Base-by-base conservation (phyloP, 2,888 invertebrate genomes). In the Neoitamus cyanurus region DNA sequence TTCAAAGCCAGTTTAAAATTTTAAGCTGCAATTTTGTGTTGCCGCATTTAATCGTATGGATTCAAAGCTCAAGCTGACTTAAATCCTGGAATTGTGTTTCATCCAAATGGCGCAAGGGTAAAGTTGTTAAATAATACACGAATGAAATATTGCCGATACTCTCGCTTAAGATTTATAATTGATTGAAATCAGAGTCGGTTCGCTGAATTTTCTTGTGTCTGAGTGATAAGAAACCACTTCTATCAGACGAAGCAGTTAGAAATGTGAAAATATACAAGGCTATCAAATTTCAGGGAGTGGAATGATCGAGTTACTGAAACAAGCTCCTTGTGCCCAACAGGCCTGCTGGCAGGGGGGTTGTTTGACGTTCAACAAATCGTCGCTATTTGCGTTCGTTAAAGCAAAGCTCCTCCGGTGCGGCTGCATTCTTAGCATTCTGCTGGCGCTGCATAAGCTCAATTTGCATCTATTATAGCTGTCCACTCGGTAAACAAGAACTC, bases 401-500 rank as follows among this genome's bases (percentile, higher is more conserved):
- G 30, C 34, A 7, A 31, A 70, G 25, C 36, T 73, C 15, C 73
- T 36, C 25, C 31, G 70, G 30, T 73, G 73, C 25, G 25, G 36
- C 78, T 78, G 78, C 58, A 78, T 48, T 78, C 48, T 20, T 20
- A 13, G 34, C 30, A 78, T 78, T 46, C 48, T 15, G 28, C 48
- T 31, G 42, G 30, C 31, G 7, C 31, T 58, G 30, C 75, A 25
- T 28, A 42, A 42, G 75, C 78, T 78, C 48, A 28, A 78, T 78
- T 78, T 78, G 78, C 78, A 78, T 78, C 48, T 78, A 42, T 78
- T 78, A 78, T 15, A 78, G 48, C 78, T 78, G 78, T 78, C 78
- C 78, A 58, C 78, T 78, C 78, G 30, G 82, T 68, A 82, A 82
- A 82, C 68, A 68, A 68, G 82, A 69, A 37, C 82, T 69, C 37